Base-by-base conservation (phyloP, 1,140 invertebrate genomes). In the Drosophila setifemur region DNA sequence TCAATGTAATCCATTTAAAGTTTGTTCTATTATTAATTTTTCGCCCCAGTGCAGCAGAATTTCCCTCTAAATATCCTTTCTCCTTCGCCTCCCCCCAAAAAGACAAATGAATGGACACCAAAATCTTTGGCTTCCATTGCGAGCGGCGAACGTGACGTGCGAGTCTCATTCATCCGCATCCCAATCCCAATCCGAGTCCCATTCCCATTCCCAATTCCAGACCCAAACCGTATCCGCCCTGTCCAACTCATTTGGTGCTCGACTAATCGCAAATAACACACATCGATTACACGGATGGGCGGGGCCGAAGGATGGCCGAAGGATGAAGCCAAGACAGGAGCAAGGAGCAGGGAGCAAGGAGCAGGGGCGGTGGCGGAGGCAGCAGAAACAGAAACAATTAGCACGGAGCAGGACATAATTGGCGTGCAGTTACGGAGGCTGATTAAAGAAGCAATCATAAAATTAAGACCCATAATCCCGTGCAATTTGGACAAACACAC, bases 361-460 rank as follows among this genome's bases (percentile, higher is more conserved):
- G 29, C 53, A 49, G n/a, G n/a, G n/a, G n/a, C n/a, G n/a, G n/a
- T n/a, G n/a, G n/a, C n/a, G n/a, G n/a, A 47, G 11, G 69, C 14
- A 70, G 31, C 12, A 43, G 70, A 35, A 50, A 47, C 21, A 85
- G 79, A 83, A 83, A 83, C 79, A 83, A 83, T 85, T 83, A 83
- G 81, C 79, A 83, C 74, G 66, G 48, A 70, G 19, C 74, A 54
- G 74, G 47, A 72, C 74, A 85, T 83, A 83, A 83, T 83, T 83
- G 79, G 79, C 71, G 79, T 85, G 74, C 79, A 85, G 74, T 83
- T 85, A 60, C 69, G 54, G 64, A 58, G 81, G 82, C 79, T 83
- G 79, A 83, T 83, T 83, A 83, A 85, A 83, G 79, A 83, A 83
- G 79, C 81, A 83, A 83, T 83, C 79, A 83, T 83, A 83, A 83